A percentile compares a stretch with the other conserved stretches of the same genome.
These are phyloP conservation scores for Oligia fasciuncula DNA, from an alignment of 2,888 invertebrate species.

Conservation along the genomic window DNA sequence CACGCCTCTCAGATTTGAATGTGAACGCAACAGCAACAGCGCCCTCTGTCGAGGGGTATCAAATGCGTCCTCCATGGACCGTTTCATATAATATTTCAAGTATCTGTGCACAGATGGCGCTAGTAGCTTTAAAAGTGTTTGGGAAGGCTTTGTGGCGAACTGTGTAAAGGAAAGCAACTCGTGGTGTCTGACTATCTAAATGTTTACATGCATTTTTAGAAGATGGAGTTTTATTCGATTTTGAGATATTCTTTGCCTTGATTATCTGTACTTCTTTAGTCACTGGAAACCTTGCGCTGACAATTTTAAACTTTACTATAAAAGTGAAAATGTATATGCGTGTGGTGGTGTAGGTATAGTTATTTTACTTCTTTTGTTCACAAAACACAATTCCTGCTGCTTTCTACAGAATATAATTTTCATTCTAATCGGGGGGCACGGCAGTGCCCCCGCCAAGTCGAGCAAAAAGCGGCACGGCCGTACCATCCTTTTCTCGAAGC, in stretches of 20 bases:
- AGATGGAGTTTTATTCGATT: conserved; percentile 18
- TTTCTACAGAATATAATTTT: neutral
- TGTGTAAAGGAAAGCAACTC: neutral
- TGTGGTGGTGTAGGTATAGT: neutral
- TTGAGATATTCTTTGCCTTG: neutral
- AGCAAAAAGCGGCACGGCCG: too few species aligned
- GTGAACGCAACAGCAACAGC: neutral
- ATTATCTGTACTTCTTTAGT: neutral
- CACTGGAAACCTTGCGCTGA: neutral
- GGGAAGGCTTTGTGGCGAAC: neutral
- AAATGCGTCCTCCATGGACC: neutral
- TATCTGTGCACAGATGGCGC: conserved; percentile 20
- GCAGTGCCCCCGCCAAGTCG: too few species aligned
- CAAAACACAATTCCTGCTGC: neutral
- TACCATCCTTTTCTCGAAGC: too few species aligned
- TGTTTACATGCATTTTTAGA: neutral
- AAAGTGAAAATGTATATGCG: too few species aligned
- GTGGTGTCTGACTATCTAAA: neutral
- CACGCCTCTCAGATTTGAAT: neutral
- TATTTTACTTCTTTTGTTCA: neutral
- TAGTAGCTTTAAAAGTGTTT: neutral
- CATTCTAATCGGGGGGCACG: too few species aligned
- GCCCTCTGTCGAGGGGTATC: conserved; percentile 28
- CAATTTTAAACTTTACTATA: neutral
- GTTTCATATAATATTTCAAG: neutral